phyloP scores from a whole-genome alignment of 2,113 vertebrate genomes.

The Ibidorhyncha struthersii region DNA sequence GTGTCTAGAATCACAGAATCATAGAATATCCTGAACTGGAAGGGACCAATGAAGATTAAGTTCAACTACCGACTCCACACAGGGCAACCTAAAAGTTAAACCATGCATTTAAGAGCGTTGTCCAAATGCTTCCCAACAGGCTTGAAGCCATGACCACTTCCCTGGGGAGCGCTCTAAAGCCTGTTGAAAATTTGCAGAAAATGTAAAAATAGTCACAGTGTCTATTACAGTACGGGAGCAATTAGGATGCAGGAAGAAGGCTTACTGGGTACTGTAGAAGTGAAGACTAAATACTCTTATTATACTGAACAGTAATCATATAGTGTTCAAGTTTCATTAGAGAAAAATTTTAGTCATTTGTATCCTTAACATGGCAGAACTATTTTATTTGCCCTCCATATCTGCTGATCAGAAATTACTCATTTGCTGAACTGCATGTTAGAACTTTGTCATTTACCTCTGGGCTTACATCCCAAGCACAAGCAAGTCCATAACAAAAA shows the following conservation, averaged over 20 bases:
- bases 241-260: not conserved
- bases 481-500: not conserved
- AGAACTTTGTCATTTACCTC: not conserved
- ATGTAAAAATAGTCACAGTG: not conserved
- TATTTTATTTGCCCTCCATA: not conserved
- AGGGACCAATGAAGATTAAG: not conserved
- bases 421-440: not conserved
- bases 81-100: not conserved
- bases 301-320: not conserved
- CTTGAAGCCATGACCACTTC: not conserved
- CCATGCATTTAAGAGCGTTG: not conserved
- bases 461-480: not conserved
- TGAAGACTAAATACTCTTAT: not conserved
- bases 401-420: not conserved
- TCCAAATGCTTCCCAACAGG: not conserved
- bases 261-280: not conserved
- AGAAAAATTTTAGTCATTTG: not conserved
- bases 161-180: not conserved
- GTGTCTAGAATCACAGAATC: not conserved
- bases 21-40: not conserved
- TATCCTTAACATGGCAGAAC: not conserved
- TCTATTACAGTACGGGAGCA: not conserved
- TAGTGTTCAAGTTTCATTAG: not conserved
- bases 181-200: not conserved
- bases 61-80: not conserved